Evolutionary conservation across 2,888 invertebrate genomes (phyloP), one percentile per base, ranked within the genome.

Genomic region (Blastobasis lacticolella): DNA sequence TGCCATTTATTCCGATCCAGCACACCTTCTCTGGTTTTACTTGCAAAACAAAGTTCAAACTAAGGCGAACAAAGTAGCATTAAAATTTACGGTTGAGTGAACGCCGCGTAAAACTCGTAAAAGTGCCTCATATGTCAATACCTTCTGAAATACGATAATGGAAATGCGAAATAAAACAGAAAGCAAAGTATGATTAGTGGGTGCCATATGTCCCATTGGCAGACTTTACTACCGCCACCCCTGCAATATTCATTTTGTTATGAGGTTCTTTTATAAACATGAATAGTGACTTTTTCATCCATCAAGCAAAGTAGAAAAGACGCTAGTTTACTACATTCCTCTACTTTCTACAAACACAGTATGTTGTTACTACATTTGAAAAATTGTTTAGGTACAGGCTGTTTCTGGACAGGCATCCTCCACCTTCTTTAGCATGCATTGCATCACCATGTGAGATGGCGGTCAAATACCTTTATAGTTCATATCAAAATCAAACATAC

Each of bases 161-260:
- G 87, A 88, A 87, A 88, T 86, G 79, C 79, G 85, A 83, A 86
- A 86, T 88, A 88, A 87, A 87, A 87, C 84, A 84, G 84, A 86
- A 87, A 85, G 85, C 85, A 88, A 83, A 86, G 84, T 86, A 84
- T 86, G 85, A 87, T 86, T 86, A 87, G 87, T 86, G 84, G 82
- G 79, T 78, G 81, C 81, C 78, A 74, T 78, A 81, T 68, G 81
- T 81, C 81, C 81, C 81, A 81, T 82, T 83, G 83, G 73, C 78
- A 72, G 73, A 74, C 65, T 84, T 84, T 85, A 86, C 80, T 76
- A 73, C 78, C 72, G 47, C 37, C 47, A 38, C 40, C 40, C 10
- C 51, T 66, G 74, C 68, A 69, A 69, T 74, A 78, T 72, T 72
- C 77, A 75, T 81, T 80, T 71, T 70, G 69, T 76, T 75, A 67